Base-by-base conservation (phyloP, 1,140 invertebrate species). In the Rhopalosiphum padi region DNA sequence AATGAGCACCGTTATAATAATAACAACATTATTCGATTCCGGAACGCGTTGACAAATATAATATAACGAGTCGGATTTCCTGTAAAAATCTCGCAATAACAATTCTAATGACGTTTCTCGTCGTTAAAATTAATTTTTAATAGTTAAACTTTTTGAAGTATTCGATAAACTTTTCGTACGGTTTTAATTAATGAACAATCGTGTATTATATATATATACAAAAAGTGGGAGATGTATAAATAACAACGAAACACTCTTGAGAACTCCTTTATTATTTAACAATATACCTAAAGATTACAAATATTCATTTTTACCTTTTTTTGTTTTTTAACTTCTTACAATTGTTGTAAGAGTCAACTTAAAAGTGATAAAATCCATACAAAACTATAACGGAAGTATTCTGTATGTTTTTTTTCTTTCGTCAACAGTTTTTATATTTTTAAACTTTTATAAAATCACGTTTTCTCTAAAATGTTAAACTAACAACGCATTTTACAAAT, bases 121-220 rank as follows among this genome's bases (percentile, higher is more conserved):
- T 89, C 7, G 25, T 55, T 55, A 55, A 89, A 41, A 89, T 55
- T 89, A 53, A 55, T 89, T 89, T 89, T 37, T 53, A 23, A 55
- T 89, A 55, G 35, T 55, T 9, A 88, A 88, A 35, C 48, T 53
- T 53, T 51, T 89, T 23, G 35, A 30, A 37, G n/a, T 25, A 55
- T 37, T 55, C 88, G 37, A 55, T 89, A 35, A 53, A 89, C n/a
- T 89, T 53, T 87, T 89, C 35, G 11, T 23, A 15, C n/a, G 1
- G 51, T 37, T 89, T 51, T 89, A 89, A 53, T 89, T 51, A 53
- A 89, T 86, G 18, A 77, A 77, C 60, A 77, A 77, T 35, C 30
- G 4, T 18, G n/a, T 77, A n/a, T 77, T n/a, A 77, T 60, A 60
- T 68, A n/a, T 68, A 30, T 30, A 30, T 23, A 88, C 60, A n/a